Base-by-base conservation (phyloP, 2,113 vertebrate species). In the Monopterus albus region DNA sequence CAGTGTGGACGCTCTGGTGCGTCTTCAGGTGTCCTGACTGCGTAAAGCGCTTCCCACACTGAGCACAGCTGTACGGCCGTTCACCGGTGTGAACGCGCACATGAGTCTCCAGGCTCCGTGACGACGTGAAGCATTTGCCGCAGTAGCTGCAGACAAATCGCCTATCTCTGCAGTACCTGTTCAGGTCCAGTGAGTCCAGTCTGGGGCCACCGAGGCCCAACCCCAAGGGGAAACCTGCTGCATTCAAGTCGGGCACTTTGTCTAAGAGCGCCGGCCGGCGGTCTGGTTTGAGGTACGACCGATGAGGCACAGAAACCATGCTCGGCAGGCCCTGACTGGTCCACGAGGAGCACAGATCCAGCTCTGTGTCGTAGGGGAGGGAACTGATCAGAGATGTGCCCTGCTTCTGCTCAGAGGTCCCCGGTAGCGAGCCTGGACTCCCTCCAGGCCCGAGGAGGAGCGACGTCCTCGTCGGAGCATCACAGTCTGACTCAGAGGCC, bases 1-100 rank as follows among this genome's bases (percentile, higher is more conserved):
- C 92, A 0, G 92, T 93, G 86, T 93, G 92, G 28, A 93, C 92
- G 60, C 91, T 93, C 87, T 91, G 91, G 69, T 93, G 92, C 23
- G 92, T 91, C 75, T 91, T 92, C 25, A 93, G 81, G 79, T 93
- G 92, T 10, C 92, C 92, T 2, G 92, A 93, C 84, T 93, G 92
- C 0, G 92, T 93, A 79, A 93, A 93, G 26, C 92, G 86, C 14
- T 92, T 93, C 17, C 92, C 92, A 14, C 92, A 93, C 85, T 93
- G 92, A 0, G 85, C 85, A 23, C 92, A 93, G 81, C 90, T 88
- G 79, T 90, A 93, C 7, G 92, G 92, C 0, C 92, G 72, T 77
- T 93, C 92, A 2, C 91, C 92, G 0, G 91, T 93, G 89, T 93
- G 92, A 0, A 93, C 90, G 7, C 90, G 90, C 21, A 91, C 62